phyloP scores from a whole-genome alignment of 2,888 invertebrate genomes.

The Lasiommata megera region DNA sequence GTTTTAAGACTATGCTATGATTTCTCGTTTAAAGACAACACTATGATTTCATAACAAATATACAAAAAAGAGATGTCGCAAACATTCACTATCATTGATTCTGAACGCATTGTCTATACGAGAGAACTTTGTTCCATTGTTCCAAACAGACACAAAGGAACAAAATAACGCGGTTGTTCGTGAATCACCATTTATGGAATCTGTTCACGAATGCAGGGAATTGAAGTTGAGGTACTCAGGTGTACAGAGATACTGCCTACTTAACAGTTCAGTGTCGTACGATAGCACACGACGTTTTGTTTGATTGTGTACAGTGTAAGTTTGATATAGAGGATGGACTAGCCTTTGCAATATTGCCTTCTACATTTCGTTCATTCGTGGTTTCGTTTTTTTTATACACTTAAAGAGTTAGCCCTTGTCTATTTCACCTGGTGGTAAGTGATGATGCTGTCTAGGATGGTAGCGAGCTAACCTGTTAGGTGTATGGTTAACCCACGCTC shows the following conservation, averaged over 20 bases:
- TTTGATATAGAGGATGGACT: background rate
- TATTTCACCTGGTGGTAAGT: too few relatives aligned
- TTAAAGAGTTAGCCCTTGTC: too few relatives aligned
- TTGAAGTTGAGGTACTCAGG: conserved; percentile 17
- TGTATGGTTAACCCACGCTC: too few relatives aligned
- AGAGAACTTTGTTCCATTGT: conserved; percentile 31
- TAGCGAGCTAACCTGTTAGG: too few relatives aligned
- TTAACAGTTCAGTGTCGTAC: conserved; percentile 20
- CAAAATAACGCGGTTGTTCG: conserved; percentile 21
- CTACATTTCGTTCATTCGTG: too few relatives aligned
- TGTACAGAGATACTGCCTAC: background rate
- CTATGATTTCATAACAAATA: conserved; percentile 4
- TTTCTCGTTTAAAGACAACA: background rate
- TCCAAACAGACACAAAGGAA: conserved; percentile 34
- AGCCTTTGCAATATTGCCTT: too few relatives aligned
- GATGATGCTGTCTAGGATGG: too few relatives aligned
- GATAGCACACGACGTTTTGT: conserved; percentile 5
- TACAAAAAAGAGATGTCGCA: background rate
- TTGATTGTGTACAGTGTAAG: conserved; percentile 18
- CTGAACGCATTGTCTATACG: conserved; percentile 23
- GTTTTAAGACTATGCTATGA: too few relatives aligned
- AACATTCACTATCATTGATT: conserved; percentile 8
- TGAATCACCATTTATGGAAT: conserved; percentile 34
- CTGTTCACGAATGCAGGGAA: conserved; percentile 26
- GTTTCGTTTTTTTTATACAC: too few relatives aligned